A percentile compares a stretch with the other conserved stretches of the same genome.
Conservation (phyloP, 2,888 invertebrate genomes). For the Stenurella melanura region DNA sequence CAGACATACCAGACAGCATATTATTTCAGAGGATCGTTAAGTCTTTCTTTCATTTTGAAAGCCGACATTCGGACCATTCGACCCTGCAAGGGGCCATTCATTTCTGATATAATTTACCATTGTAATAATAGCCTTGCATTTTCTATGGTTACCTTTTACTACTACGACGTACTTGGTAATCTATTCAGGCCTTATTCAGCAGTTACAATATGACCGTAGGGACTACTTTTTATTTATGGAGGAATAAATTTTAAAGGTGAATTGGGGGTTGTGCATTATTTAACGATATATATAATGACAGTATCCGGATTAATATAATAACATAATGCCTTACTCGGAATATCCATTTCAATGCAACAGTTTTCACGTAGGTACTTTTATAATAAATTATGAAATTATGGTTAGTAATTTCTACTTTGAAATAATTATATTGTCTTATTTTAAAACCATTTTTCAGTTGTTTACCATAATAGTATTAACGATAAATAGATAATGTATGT, state of each 20-base stretch:
- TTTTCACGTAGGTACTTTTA: neutral
- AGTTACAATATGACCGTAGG: constrained; percentile 29
- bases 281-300: neutral
- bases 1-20: constrained; percentile 29
- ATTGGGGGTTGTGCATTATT: constrained; percentile 39
- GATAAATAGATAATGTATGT: no score
- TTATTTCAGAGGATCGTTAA: constrained; percentile 36
- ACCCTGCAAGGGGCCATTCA: constrained; percentile 33
- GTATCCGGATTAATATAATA: constrained; percentile 10
- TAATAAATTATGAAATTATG: neutral
- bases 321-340: neutral
- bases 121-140: constrained; percentile 37
- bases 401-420: no score
- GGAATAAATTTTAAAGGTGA: constrained; percentile 36
- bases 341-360: neutral
- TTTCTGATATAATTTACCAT: constrained; percentile 40
- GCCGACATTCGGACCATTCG: constrained; percentile 26
- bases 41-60: constrained; percentile 30
- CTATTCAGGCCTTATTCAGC: constrained; percentile 30
- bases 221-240: constrained; percentile 39
- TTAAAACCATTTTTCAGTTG: no score
- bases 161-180: constrained; percentile 31
- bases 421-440: no score
- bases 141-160: constrained; percentile 35
- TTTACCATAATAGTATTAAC: no score